Evolutionary conservation across 1,140 invertebrate genomes (phyloP), one percentile per base, ranked within the genome.

Genomic region (Drosophila seguyi): DNA sequence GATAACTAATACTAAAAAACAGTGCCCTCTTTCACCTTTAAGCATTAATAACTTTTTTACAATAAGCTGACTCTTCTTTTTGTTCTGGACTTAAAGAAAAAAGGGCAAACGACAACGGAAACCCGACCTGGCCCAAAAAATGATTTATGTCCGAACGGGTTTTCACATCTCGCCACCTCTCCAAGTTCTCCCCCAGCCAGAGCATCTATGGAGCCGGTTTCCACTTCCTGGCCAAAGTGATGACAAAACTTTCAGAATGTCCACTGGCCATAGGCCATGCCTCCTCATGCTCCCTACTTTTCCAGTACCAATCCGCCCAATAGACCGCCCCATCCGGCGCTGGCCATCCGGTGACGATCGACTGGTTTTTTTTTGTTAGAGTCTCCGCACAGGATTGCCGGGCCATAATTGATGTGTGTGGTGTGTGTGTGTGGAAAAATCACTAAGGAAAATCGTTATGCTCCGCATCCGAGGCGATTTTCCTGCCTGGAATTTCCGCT

Each of bases 401-500:
- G 50, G 77, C 74, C 78, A 81, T 86, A 86, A 86, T 81, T 68
- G 59, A 58, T n/a, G 55, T 61, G 47, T 7, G 4, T 10, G 7
- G n/a, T 44, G 39, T 45, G 69, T 45, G 82, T 18, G 48, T 50
- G n/a, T 50, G 27, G n/a, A 74, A 81, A 78, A 82, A 71, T 79
- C 75, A 52, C 13, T 39, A 68, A 68, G 53, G 73, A 77, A 87
- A 88, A 87, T 88, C 71, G 79, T 87, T 87, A 86, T 86, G 82
- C n/a, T 79, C 69, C 61, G 74, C 72, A 56, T 76, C 59, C 74
- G 75, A 78, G 58, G 62, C 71, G 68, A 88, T 80, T 88, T 88
- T 88, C 80, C 84, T 88, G 84, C 85, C 77, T 88, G 84, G 84
- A 88, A 90, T 88, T 90, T 88, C 84, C 84, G 84, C 74, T 72